Percentiles rank a stretch among this genome's conserved stretches.
Evolutionary conservation across 2,888 invertebrate species (phyloP).

Genomic region (Ectemnius continuus): DNA sequence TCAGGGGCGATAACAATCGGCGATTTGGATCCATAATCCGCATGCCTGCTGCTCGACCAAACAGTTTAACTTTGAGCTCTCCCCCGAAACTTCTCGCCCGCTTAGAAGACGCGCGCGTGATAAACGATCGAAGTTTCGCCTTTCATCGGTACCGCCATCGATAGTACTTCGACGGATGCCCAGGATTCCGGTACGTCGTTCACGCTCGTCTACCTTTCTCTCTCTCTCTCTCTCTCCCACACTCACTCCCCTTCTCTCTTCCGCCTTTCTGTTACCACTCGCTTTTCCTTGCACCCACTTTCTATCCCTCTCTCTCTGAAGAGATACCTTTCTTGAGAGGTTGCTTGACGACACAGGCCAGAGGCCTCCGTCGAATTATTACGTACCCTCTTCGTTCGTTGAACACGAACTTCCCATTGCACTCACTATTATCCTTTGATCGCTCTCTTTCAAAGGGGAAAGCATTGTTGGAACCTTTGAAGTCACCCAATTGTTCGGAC

Average conservation of each 20-base stretch:
- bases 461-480: no score
- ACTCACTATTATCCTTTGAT: no score
- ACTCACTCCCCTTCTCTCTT: slow-evolving; percentile 17
- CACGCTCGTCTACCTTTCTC: slow-evolving; percentile 21
- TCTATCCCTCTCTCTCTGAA: slow-evolving; percentile 7
- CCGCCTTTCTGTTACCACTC: not conserved
- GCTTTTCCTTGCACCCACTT: not conserved
- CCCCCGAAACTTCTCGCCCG: slow-evolving; percentile 43
- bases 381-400: no score
- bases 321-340: no score
- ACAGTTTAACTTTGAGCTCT: slow-evolving; percentile 53
- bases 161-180: slow-evolving; percentile 39
- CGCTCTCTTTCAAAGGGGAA: no score
- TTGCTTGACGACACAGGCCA: no score
- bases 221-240: slow-evolving; percentile 4
- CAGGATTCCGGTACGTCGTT: slow-evolving; percentile 41
- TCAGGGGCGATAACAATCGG: slow-evolving; percentile 50
- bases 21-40: slow-evolving; percentile 58
- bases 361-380: no score
- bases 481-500: no score
- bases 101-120: slow-evolving; percentile 37
- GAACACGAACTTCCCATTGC: no score
- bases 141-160: slow-evolving; percentile 45
- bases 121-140: slow-evolving; percentile 55
- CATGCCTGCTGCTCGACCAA: slow-evolving; percentile 48